phyloP scores from a whole-genome alignment of 2,797 vertebrate species.

The Euthynnus affinis region DNA sequence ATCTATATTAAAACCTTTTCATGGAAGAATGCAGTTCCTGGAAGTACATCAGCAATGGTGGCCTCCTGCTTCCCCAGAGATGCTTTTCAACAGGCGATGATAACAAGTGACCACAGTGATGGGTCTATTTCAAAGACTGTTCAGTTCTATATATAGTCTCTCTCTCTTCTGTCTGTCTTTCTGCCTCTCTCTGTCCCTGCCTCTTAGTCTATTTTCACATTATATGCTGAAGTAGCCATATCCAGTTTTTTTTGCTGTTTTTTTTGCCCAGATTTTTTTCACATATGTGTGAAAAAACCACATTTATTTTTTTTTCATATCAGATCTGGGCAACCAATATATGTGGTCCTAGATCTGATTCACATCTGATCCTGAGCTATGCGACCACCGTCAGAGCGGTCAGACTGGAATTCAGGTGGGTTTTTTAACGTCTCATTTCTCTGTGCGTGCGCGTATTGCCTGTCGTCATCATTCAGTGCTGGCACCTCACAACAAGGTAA shows the following conservation, averaged over 20 bases:
- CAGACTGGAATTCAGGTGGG: neutral
- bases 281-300: too few species aligned
- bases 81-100: constrained; percentile 55
- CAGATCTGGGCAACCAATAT: neutral
- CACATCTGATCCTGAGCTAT: neutral
- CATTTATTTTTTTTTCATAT: neutral
- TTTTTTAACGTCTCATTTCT: neutral
- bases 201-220: neutral
- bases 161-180: constrained; percentile 1
- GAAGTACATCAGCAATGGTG: constrained; percentile 48
- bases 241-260: too few species aligned
- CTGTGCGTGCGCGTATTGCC: neutral
- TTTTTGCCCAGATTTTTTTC: too few species aligned
- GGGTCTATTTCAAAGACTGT: constrained; percentile 59
- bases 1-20: constrained; percentile 69
- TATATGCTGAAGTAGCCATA: too few species aligned
- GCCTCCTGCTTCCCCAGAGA: constrained; percentile 54
- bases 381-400: neutral
- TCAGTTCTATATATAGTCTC: constrained; percentile 42
- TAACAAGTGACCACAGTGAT: constrained; percentile 55
- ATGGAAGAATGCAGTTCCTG: constrained; percentile 65
- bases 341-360: neutral
- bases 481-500: too few species aligned
- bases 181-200: neutral
- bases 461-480: neutral